A percentile compares a stretch with the other conserved stretches of the same genome.
Evolutionary conservation across 2,888 invertebrate species (phyloP).

Genomic region (Aphidius colemani): DNA sequence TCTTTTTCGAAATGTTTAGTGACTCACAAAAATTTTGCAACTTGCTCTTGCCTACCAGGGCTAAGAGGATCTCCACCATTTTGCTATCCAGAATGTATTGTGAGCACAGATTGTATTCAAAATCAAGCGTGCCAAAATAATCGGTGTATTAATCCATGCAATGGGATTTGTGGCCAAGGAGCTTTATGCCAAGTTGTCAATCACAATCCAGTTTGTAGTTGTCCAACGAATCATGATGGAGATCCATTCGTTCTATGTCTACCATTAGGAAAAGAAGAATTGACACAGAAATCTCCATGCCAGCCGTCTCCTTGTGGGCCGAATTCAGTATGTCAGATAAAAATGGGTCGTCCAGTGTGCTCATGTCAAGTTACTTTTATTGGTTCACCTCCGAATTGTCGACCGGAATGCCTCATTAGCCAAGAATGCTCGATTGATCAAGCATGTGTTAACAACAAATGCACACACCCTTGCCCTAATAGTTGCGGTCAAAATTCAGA

Average conservation of each 20-base stretch:
- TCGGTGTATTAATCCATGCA: constrained; percentile 83
- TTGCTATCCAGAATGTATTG: constrained; percentile 84
- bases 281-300: constrained; percentile 56
- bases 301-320: constrained; percentile 71
- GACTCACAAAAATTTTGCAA: constrained; percentile 41
- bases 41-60: constrained; percentile 77
- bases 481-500: constrained; percentile 78
- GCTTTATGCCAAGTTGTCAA: constrained; percentile 80
- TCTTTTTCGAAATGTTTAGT: constrained; percentile 84
- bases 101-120: constrained; percentile 80
- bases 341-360: constrained; percentile 77
- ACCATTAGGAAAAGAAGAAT: constrained; percentile 22
- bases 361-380: constrained; percentile 80
- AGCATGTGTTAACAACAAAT: constrained; percentile 82
- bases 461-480: constrained; percentile 77
- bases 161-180: constrained; percentile 77
- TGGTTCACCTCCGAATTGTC: constrained; percentile 80
- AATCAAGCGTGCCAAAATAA: constrained; percentile 79
- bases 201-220: constrained; percentile 85
- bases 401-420: constrained; percentile 82
- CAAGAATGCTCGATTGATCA: constrained; percentile 79
- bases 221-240: constrained; percentile 74
- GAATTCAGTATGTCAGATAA: constrained; percentile 82
- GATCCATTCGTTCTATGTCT: constrained; percentile 79
- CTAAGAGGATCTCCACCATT: constrained; percentile 80